Base-by-base conservation (phyloP, 2,797 vertebrate genomes). In the Siniperca obscura region DNA sequence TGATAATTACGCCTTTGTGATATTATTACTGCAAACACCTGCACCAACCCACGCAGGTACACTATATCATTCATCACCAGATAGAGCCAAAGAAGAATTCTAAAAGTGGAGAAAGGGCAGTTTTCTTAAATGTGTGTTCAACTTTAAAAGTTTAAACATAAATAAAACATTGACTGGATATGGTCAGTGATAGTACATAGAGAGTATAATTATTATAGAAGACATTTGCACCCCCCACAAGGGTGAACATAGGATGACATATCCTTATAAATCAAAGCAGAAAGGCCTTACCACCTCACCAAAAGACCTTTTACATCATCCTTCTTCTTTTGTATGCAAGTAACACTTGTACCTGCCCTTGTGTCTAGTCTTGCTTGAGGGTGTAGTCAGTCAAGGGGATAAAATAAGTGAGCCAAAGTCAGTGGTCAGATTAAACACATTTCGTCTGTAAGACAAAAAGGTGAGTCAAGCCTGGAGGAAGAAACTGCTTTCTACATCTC, bases 321-420 rank as follows among this genome's bases (percentile, higher is more conserved):
- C 12, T 34, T 53, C 57, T 74, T 64, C 25, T 69, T 89, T 84
- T 78, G 82, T 84, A 86, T 83, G 83, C 87, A 80, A 67, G 50
- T 62, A 81, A 66, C 56, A 86, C 61, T 8, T 42, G 21, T 44
- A 72, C 27, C 65, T 77, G 76, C 61, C 56, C 62, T 65, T 75
- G 64, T 82, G 71, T 76, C 48, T 68, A 21, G 59, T 74, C 61
- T 80, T 74, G 81, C 81, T 85, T 70, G 61, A 64, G 83, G 77
- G 77, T 59, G 34, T 55, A 77, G 74, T 78, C 48, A 83, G 62
- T 83, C 74, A 83, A 77, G 59, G 34, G 78, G 78, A 82, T 83
- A 56, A 82, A 79, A 74, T 71, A 59, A 75, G 55, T 65, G 64
- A 88, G 50, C 36, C 69, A 71, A 76, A 83, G 65, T 76, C 70